These are phyloP conservation scores for Liolophura sinensis DNA, from an alignment of 1,140 invertebrate genomes.

Conservation along the genomic window DNA sequence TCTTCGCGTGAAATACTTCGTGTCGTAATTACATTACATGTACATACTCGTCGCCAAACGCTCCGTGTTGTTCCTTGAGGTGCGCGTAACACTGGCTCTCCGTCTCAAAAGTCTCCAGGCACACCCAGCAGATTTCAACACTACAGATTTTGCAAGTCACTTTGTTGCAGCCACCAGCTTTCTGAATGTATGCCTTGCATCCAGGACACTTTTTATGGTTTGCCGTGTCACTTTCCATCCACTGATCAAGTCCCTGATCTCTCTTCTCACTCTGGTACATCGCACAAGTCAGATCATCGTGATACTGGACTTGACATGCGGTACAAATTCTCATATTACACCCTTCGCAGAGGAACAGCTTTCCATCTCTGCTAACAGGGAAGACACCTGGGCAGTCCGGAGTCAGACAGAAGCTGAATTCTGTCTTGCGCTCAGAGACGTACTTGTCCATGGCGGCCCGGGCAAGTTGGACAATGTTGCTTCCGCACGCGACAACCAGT, in stretches of 20 bases:
- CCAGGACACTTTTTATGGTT: slow-evolving; percentile 19
- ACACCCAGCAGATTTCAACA: slow-evolving; percentile 28
- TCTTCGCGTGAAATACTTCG: too few species aligned
- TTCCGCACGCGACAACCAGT: slow-evolving; percentile 11
- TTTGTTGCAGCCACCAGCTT: slow-evolving; percentile 31
- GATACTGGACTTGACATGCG: slow-evolving; percentile 2
- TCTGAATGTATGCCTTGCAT: slow-evolving; percentile 27
- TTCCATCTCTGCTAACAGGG: slow-evolving; percentile 16
- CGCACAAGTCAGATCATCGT: slow-evolving; percentile 3
- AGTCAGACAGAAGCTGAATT: slow-evolving; percentile 38
- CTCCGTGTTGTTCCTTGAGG: too few species aligned
- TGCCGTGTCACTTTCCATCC: slow-evolving; percentile 5
- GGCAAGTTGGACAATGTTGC: slow-evolving; percentile 15
- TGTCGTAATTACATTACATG: too few species aligned
- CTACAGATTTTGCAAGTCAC: slow-evolving; percentile 26
- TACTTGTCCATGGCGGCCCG: slow-evolving; percentile 23
- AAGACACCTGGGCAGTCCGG: slow-evolving; percentile 44
- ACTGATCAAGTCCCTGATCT: slow-evolving; percentile 1
- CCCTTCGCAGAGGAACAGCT: slow-evolving; percentile 17
- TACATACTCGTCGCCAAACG: too few species aligned
- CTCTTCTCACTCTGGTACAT: slow-evolving; percentile 3
- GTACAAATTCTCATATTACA: slow-evolving; percentile 2
- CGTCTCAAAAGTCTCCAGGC: not conserved
- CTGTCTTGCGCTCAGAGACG: slow-evolving; percentile 21
- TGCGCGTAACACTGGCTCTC: too few species aligned